phyloP scores from a whole-genome alignment of 2,888 invertebrate genomes.

The Apodemia duryi region DNA sequence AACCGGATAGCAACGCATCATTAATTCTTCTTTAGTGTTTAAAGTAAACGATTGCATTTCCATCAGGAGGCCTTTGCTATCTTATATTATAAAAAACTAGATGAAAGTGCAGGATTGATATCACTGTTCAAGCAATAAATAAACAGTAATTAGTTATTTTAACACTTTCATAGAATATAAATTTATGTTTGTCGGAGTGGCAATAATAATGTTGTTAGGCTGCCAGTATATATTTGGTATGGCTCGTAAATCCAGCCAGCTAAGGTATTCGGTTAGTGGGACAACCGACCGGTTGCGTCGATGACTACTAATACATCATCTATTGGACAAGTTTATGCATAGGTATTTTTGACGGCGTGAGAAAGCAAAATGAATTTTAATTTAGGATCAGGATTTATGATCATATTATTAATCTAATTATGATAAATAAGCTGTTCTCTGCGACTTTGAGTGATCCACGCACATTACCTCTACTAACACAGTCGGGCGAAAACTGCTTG shows the following conservation, averaged over 20 bases:
- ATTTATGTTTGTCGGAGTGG: conserved; percentile 3
- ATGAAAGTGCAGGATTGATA: not conserved
- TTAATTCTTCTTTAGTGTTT: not conserved
- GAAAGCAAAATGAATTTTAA: conserved; percentile 5
- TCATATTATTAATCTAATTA: no score
- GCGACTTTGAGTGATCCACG: no score
- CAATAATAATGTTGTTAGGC: conserved; percentile 18
- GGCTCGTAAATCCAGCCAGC: conserved; percentile 28
- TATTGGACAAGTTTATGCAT: conserved; percentile 21
- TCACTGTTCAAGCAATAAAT: not conserved
- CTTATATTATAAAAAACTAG: not conserved
- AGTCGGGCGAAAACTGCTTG: no score
- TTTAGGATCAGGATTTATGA: not conserved
- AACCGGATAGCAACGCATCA: not conserved
- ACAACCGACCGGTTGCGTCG: conserved; percentile 41
- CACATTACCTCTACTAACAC: no score
- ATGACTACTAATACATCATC: conserved; percentile 20
- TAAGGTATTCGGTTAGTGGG: conserved; percentile 42
- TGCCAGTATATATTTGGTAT: conserved; percentile 19
- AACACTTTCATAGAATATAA: conserved; percentile 10
- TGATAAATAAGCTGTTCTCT: no score
- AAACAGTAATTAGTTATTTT: not conserved
- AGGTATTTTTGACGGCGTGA: conserved; percentile 8
- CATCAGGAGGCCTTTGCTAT: no score
- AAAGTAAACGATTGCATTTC: not conserved